Evolutionary conservation across 2,113 vertebrate genomes (phyloP).

Genomic region (Geococcyx californianus): DNA sequence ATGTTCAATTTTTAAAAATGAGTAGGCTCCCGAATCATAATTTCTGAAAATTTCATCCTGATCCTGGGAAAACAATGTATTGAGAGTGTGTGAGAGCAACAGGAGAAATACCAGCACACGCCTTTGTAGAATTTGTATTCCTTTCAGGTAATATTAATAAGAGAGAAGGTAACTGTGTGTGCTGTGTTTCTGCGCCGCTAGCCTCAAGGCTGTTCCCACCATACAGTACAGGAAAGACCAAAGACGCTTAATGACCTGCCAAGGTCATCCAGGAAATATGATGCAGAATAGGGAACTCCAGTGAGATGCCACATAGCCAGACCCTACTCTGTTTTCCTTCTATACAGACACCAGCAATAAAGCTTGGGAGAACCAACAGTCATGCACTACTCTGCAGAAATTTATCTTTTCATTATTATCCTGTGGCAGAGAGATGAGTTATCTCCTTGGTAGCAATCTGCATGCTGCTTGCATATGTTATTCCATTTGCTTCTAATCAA

Average conservation of each 20-base stretch:
- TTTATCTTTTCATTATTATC: not conserved
- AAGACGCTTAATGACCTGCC: not conserved
- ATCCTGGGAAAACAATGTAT: not conserved
- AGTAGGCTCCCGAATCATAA: not conserved
- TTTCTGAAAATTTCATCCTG: not conserved
- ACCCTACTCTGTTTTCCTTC: not conserved
- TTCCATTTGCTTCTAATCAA: not conserved
- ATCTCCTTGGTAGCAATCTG: not conserved
- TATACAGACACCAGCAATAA: not conserved
- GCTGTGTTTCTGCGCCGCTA: not conserved
- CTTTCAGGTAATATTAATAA: not conserved
- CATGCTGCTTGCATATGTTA: not conserved
- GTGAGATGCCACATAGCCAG: not conserved
- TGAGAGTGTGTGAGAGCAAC: fast-evolving
- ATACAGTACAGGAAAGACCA: not conserved
- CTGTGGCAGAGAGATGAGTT: not conserved
- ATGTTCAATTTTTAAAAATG: not conserved
- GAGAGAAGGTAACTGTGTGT: not conserved
- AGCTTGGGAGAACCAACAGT: not conserved
- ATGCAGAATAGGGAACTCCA: not conserved
- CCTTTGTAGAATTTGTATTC: not conserved
- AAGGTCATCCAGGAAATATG: not conserved
- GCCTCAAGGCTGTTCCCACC: not conserved
- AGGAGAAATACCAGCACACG: not conserved
- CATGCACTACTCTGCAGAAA: not conserved